Base-by-base conservation (phyloP, 2,888 invertebrate species). In the Carpatolechia fugitivella region DNA sequence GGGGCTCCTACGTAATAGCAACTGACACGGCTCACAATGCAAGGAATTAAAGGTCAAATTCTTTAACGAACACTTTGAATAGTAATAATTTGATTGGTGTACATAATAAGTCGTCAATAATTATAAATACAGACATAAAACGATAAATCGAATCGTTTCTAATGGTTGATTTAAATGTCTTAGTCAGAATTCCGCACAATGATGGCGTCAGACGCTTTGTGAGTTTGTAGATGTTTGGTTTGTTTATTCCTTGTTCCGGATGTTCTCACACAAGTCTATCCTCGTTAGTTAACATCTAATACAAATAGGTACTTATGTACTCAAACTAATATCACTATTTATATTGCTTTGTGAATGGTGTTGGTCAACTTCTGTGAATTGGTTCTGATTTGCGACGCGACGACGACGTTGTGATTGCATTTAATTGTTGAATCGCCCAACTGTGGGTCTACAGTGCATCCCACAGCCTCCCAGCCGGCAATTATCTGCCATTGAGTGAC, bases 1-100 rank as follows among this genome's bases (percentile, higher is more conserved):
- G 75, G 78, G 69, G 76, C 80, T 65, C 65, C 82, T 82, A 80
- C 82, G 82, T 80, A 82, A 82, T 72, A 74, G 75, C 68, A 16
- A 3, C 40, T 41, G 20, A 20, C 20, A 41, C 40, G 31, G 11
- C 31, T 10, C 31, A 35, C 11, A 69, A 71, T 74, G 72, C 71
- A 76, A 70, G 70, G 56, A 54, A 56, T 58, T 58, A 52, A 68
- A 75, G 73, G 74, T 76, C 70, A 66, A 61, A 68, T 69, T 60
- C 56, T 58, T 58, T 49, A 16, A 16, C 38, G 16, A 38, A 38
- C 16, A 29, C 13, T 44, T 13, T 44, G 6, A 44, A 44, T 44
- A 44, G 29, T 16, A 10, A 41, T 11, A 18, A 16, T 10, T 11
- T 10, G 18, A 20, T 3, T 10, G 18, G 11, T 18, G 16, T 41